Conservation (phyloP, 1,140 invertebrate species). For the Laupala kohalensis region DNA sequence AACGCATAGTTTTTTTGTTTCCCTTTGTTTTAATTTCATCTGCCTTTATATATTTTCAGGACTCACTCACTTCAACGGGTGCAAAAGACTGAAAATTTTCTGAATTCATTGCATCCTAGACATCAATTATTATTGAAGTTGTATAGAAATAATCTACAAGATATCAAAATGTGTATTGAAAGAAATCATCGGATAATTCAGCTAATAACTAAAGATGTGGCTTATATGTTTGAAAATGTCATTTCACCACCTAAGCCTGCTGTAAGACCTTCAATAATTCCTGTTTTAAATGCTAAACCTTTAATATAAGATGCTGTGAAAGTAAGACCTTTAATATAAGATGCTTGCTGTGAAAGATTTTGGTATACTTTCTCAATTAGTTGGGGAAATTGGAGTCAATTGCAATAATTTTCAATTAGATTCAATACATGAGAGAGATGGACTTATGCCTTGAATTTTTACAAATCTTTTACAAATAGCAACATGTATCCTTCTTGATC, state of each 20-base stretch:
- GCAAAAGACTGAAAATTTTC: conserved; percentile 57
- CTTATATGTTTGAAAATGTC: conserved; percentile 72
- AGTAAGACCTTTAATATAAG: no score
- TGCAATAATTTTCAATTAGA: no score
- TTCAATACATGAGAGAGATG: no score
- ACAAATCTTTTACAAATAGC: no score
- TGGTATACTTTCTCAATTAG: no score
- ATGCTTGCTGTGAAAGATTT: no score
- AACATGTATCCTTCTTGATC: no score
- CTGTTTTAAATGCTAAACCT: no score
- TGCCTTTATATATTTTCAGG: conserved; percentile 21
- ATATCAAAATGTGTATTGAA: conserved; percentile 64
- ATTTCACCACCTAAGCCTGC: neutral
- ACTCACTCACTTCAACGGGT: conserved; percentile 37
- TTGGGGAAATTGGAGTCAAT: no score
- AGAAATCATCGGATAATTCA: conserved; percentile 75
- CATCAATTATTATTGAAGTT: conserved; percentile 64
- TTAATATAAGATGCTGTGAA: no score
- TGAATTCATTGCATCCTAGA: conserved; percentile 52
- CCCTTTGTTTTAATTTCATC: neutral
- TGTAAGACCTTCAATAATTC: no score
- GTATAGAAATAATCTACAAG: conserved; percentile 61
- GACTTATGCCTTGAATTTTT: no score
- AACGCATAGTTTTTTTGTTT: neutral
- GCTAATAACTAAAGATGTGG: conserved; percentile 67